Percentiles rank a stretch among this genome's conserved stretches.
Conservation (phyloP, 2,797 vertebrate species). For the Okamejei kenojei region DNA sequence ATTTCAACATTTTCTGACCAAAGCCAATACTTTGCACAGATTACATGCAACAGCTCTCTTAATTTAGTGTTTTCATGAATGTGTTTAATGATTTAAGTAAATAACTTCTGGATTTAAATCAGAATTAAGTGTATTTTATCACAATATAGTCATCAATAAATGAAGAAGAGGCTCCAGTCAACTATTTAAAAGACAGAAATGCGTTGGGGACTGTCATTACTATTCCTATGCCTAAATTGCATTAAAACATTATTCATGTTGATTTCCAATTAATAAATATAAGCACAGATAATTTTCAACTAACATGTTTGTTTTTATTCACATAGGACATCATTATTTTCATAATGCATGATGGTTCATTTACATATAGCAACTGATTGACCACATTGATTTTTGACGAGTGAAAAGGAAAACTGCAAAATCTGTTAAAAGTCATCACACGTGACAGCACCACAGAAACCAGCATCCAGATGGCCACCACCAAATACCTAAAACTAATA, state of each 20-base stretch:
- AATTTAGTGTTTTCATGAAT: neutral
- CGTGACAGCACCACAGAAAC: neutral
- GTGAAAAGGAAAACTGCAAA: neutral
- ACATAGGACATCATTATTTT: neutral
- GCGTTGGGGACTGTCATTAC: neutral
- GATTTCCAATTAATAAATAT: neutral
- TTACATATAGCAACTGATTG: neutral
- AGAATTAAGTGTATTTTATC: neutral
- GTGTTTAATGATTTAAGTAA: neutral
- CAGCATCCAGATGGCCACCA: constrained; percentile 1
- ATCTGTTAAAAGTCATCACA: neutral
- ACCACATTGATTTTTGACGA: neutral
- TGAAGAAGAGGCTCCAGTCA: neutral
- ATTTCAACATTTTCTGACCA: neutral
- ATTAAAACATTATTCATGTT: neutral
- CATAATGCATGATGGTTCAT: neutral
- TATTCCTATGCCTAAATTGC: neutral
- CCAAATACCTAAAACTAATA: neutral
- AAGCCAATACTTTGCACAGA: neutral
- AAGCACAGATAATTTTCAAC: neutral
- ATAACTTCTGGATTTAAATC: neutral
- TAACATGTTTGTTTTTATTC: neutral
- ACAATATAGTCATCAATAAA: neutral
- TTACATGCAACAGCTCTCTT: neutral
- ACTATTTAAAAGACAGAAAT: neutral